Base-by-base conservation (phyloP, 2,113 vertebrate genomes). In the Epinephelus fuscoguttatus region DNA sequence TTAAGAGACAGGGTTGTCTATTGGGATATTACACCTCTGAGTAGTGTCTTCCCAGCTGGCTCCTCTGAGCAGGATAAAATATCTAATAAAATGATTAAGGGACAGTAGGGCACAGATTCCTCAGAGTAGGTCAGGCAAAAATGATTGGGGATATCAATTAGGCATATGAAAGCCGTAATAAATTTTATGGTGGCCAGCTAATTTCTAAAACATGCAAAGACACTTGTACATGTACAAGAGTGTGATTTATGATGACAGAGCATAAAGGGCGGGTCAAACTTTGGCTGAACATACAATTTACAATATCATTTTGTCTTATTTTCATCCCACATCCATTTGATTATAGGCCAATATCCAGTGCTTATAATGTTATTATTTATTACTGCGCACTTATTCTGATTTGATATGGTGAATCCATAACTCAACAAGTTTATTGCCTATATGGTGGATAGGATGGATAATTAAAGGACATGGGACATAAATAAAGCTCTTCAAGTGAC, bases 401-500 rank as follows among this genome's bases (percentile, higher is more conserved):
- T 49, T 7, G 37, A 53, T 75, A 17, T 13, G 52, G 15, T 74
- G 52, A 49, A 53, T 14, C 50, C 55, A 64, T 71, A 80, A 68
- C 67, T 71, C 50, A 57, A 53, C 15, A 70, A 40, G 69, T 70
- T 8, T 37, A 47, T 17, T 0, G 1, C 4, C n/a, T 12, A 17
- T 60, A 12, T 13, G 7, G 12, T 6, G 68, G 52, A 40, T 37
- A 27, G 12, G 53, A 57, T 75, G 30, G 75, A 61, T 73, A 81
- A 42, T 45, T 63, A 72, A 80, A 75, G 19, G 2, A 67, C 57
- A 25, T 23, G 19, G 66, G 14, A 40, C 72, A 66, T 75, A 37
- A 88, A 78, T 21, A 78, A 64, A 55, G 21, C 45, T 27, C 23
- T 73, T 9, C 66, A 77, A 56, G 9, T 47, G 45, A 59, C 25